Percentiles rank a stretch among this genome's conserved stretches.
Evolutionary conservation across 2,888 invertebrate genomes (phyloP).

Genomic region (Drosophila pseudotalamancana): DNA sequence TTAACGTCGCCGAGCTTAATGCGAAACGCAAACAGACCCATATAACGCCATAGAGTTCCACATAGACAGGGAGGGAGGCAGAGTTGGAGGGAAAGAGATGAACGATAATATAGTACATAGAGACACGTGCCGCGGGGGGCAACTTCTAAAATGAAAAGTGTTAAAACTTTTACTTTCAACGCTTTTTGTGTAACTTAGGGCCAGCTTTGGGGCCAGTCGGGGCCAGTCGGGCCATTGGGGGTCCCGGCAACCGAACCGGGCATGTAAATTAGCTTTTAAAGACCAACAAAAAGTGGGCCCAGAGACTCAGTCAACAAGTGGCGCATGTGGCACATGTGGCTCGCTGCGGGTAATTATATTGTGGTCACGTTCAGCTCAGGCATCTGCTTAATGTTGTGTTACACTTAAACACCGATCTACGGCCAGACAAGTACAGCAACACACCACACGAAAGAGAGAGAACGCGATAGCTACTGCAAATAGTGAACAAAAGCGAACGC

Average conservation of each 20-base stretch:
- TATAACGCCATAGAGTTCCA: conserved; percentile 27
- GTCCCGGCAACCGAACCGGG: conserved; percentile 32
- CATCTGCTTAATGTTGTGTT: conserved; percentile 80
- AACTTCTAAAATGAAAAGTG: conserved; percentile 79
- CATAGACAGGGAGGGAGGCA: conserved; percentile 5
- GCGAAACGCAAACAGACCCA: conserved; percentile 66
- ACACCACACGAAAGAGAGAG: not conserved
- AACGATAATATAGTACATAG: not conserved
- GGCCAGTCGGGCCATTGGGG: too few relatives aligned
- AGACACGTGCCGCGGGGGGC: conserved; percentile 8
- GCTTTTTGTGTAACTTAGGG: conserved; percentile 48
- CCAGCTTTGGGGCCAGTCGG: conserved; percentile 1
- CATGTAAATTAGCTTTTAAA: conserved; percentile 74
- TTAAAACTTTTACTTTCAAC: conserved; percentile 77
- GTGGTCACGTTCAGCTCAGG: conserved; percentile 79
- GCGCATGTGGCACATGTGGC: conserved; percentile 64
- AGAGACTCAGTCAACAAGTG: conserved; percentile 66
- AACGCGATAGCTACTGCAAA: conserved; percentile 17
- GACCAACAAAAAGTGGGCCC: conserved; percentile 41
- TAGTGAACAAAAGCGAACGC: conserved; percentile 16
- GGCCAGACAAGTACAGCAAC: not conserved
- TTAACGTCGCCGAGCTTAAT: conserved; percentile 62
- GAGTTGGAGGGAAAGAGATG: not conserved
- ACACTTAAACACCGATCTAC: conserved; percentile 72
- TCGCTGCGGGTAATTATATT: conserved; percentile 77